phyloP scores from a whole-genome alignment of 2,797 vertebrate genomes.

The Spinibarbus caldwelli region DNA sequence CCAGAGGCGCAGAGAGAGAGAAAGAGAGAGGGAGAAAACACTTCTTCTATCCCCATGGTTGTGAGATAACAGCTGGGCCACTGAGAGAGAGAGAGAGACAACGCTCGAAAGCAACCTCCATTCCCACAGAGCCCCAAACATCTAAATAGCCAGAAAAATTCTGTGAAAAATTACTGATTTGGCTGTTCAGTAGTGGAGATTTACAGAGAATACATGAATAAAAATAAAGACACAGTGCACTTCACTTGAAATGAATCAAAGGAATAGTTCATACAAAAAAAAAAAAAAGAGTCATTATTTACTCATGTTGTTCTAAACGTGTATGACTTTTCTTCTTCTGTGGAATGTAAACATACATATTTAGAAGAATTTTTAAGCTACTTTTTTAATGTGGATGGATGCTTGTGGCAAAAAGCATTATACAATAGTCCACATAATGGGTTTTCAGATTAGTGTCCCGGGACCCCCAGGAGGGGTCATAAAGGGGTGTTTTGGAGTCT shows the following conservation, averaged over 20 bases:
- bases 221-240: not conserved
- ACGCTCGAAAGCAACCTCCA: constrained; percentile 38
- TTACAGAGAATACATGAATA: constrained; percentile 63
- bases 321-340: too few species aligned
- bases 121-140: constrained; percentile 65
- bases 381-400: too few species aligned
- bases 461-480: too few species aligned
- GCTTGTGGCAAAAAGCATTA: too few species aligned
- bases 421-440: too few species aligned
- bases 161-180: constrained; percentile 71
- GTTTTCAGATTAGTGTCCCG: too few species aligned
- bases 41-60: constrained; percentile 53
- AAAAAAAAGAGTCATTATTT: too few species aligned
- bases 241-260: not conserved
- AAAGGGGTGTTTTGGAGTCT: too few species aligned
- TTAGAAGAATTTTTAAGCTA: too few species aligned
- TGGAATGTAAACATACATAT: too few species aligned
- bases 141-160: constrained; percentile 74
- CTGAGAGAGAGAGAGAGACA: constrained; percentile 54
- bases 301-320: too few species aligned
- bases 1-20: constrained; percentile 51
- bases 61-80: constrained; percentile 69
- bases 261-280: not conserved
- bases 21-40: constrained; percentile 26
- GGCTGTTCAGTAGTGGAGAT: constrained; percentile 66